Base-by-base conservation (phyloP, 2,888 invertebrate species). In the Watsonalla binaria region DNA sequence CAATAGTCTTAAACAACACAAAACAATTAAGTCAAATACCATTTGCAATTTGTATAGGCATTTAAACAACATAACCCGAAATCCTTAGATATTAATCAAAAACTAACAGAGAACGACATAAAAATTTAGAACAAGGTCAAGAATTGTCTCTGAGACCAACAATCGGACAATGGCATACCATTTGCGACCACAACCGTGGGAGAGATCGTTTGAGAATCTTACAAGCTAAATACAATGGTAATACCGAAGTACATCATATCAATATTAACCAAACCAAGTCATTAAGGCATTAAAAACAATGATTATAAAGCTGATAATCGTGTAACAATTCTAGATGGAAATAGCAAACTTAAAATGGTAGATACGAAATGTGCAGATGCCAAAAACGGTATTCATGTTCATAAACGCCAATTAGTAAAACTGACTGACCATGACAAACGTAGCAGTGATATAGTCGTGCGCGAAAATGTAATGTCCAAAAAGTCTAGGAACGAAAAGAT, bases 61-160 rank as follows among this genome's bases (percentile, higher is more conserved):
- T 11, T 14, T 15, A 49, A 37, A 14, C 46, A 47, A 24, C 37
- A 37, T 52, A 57, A 46, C 11, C 14, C 13, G 33, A 52, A 62
- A 50, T 54, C 46, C 49, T 45, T 56, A 51, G 52, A 57, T 60
- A 46, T 46, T 54, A 55, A 57, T 56, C 55, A 59, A 46, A 57
- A 60, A 56, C 55, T 49, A 63, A 65, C 66, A 67, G 74, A 66
- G 61, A 60, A 66, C 66, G 70, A 76, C 71, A 78, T 65, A 61
- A 64, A 77, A 73, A 86, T 83, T 75, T 76, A 74, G 85, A 88
- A 86, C 87, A 85, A 84, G 88, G 87, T 84, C 84, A 86, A 82
- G 79, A 82, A 84, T 78, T 81, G 81, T 86, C 82, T 84, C 82
- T 84, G 76, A 72, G 72, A 76, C 75, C 70, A 68, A 66, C 70